Conservation (phyloP, 1,140 invertebrate genomes). For the Euwallacea similis region DNA sequence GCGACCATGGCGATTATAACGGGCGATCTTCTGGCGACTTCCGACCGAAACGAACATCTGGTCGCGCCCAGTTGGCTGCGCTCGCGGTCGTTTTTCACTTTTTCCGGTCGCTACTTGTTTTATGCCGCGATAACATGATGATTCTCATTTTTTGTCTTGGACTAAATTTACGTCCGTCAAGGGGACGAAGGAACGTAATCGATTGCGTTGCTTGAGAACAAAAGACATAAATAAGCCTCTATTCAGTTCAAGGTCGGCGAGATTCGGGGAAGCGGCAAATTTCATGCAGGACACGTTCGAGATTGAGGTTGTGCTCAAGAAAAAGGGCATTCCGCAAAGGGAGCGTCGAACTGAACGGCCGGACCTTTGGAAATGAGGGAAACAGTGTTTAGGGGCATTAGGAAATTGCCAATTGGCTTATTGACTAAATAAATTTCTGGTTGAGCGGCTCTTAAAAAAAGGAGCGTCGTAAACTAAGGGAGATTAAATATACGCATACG, state of each 20-base stretch:
- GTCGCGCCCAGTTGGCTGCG: constrained; percentile 18
- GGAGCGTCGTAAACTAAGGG: too few relatives aligned
- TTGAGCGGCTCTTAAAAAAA: too few relatives aligned
- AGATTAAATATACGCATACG: too few relatives aligned
- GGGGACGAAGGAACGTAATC: too few relatives aligned
- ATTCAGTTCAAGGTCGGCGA: neutral
- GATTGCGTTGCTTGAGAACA: too few relatives aligned
- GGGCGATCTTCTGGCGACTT: constrained; percentile 26
- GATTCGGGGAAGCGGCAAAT: neutral
- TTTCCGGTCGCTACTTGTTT: constrained; percentile 7
- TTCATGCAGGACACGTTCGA: constrained; percentile 6
- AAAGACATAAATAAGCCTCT: neutral
- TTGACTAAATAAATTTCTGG: too few relatives aligned
- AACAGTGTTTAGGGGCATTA: constrained; percentile 4
- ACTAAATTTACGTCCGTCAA: too few relatives aligned
- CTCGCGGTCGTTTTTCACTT: constrained; percentile 16
- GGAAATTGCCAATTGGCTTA: neutral
- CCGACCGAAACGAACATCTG: constrained; percentile 22
- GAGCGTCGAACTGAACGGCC: neutral
- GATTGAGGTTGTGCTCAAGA: neutral
- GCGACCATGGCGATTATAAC: constrained; percentile 25
- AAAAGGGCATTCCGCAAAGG: neutral
- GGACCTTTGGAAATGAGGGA: constrained; percentile 1
- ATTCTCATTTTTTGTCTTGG: neutral
- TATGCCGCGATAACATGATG: constrained; percentile 2